Base-by-base conservation (phyloP, 2,113 vertebrate genomes). In the Pangasianodon hypophthalmus region DNA sequence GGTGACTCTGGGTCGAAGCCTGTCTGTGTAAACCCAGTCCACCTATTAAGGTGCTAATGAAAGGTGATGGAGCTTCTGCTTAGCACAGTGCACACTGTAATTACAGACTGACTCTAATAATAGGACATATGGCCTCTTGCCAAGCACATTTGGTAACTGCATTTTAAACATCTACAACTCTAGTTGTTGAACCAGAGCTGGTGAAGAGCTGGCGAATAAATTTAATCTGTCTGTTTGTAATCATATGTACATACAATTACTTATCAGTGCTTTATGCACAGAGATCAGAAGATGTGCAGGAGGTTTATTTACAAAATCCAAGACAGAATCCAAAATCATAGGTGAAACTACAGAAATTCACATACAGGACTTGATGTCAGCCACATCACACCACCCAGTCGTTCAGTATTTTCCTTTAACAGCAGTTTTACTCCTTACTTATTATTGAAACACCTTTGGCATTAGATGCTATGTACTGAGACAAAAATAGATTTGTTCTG, bases 41-140 rank as follows among this genome's bases (percentile, higher is more conserved):
- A 32, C 87, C 87, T 89, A 87, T 87, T 89, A 62, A 60, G 26
- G 9, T 56, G 13, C 84, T 91, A 93, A 93, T 93, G 73, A 88
- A 89, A 82, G 69, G 88, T 92, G 88, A 91, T 90, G 86, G 88
- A 91, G 81, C 87, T 67, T 82, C 75, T 89, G 89, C 64, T 92
- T 93, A 91, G 88, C 82, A 88, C 62, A 86, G 83, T 60, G 71
- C 37, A 92, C 81, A 71, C 67, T 88, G 85, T 92, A 92, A 92
- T 90, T 92, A 88, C 86, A 92, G 92, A 91, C 91, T 86, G 89
- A 92, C 90, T 91, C 87, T 86, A 88, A 90, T 92, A 86, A 89
- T 86, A 81, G 29, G 81, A 88, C 85, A 87, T 69, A 86, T 60
- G 21, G 56, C 79, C 13, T 83, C 77, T 85, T 88, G 77, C 46